A percentile compares a stretch with the other conserved stretches of the same genome.
Evolutionary conservation across 2,888 invertebrate genomes (phyloP).

Genomic region (Stenurella melanura): DNA sequence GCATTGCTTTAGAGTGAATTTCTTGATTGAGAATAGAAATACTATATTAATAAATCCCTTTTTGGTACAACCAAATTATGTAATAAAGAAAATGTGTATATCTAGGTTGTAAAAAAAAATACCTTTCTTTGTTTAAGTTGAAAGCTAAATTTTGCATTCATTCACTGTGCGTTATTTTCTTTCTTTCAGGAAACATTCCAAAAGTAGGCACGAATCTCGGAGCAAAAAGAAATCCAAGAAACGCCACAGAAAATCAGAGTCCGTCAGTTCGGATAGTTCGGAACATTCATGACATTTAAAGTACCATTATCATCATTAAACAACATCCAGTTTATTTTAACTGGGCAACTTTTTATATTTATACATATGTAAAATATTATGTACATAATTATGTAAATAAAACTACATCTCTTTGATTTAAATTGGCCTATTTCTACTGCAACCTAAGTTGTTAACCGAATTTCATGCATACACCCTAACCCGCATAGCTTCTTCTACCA

Average conservation of each 20-base stretch:
- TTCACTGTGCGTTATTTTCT: conserved; percentile 25
- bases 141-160: not conserved
- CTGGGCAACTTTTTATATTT: conserved; percentile 22
- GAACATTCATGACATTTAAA: conserved; percentile 54
- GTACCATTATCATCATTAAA: conserved; percentile 27
- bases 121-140: too few relatives aligned
- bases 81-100: too few relatives aligned
- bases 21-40: too few relatives aligned
- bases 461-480: too few relatives aligned
- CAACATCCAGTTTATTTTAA: not conserved
- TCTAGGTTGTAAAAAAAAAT: too few relatives aligned
- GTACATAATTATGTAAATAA: conserved; percentile 37
- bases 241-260: conserved; percentile 60
- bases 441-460: too few relatives aligned
- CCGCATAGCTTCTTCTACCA: too few relatives aligned
- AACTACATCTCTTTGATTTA: conserved; percentile 10
- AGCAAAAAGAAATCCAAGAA: conserved; percentile 67
- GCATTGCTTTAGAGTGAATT: too few relatives aligned
- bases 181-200: conserved; percentile 67
- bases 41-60: too few relatives aligned
- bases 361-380: conserved; percentile 23
- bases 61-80: too few relatives aligned
- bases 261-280: conserved; percentile 58
- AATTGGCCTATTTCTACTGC: not conserved
- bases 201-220: conserved; percentile 63